phyloP scores from a whole-genome alignment of 2,888 invertebrate species.

The Azorinus chamasolen region DNA sequence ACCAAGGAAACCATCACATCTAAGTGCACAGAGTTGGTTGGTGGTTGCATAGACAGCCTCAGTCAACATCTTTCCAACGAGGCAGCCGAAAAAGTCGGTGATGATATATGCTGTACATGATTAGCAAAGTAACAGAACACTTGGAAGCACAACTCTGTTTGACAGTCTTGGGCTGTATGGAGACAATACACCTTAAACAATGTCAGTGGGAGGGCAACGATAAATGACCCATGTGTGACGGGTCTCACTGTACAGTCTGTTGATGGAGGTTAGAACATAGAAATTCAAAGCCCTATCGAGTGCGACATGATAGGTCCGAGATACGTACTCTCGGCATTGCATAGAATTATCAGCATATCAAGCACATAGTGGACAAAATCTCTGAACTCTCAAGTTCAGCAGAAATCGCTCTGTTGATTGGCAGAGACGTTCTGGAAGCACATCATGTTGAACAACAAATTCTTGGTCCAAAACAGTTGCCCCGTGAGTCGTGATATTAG shows the following conservation, averaged over 20 bases:
- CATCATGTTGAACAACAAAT: no score
- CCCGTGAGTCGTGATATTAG: constrained; percentile 20
- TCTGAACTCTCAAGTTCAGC: not conserved
- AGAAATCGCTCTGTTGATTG: constrained; percentile 11
- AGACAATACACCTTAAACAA: constrained; percentile 8
- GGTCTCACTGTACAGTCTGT: constrained; percentile 32
- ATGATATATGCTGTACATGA: constrained; percentile 13
- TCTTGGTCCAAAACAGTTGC: constrained; percentile 16
- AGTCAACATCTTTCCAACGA: constrained; percentile 40
- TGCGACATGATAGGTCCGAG: constrained; percentile 37
- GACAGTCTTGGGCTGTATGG: not conserved
- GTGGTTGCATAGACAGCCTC: constrained; percentile 14
- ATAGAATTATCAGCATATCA: not conserved
- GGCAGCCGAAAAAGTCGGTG: constrained; percentile 36
- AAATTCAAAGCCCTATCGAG: constrained; percentile 33
- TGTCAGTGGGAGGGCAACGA: constrained; percentile 20
- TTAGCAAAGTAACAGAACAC: constrained; percentile 5
- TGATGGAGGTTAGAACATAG: constrained; percentile 18
- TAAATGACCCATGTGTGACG: constrained; percentile 13
- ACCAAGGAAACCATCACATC: no score
- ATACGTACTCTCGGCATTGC: constrained; percentile 34
- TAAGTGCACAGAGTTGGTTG: no score
- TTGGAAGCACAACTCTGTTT: constrained; percentile 21
- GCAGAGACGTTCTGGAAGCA: no score
- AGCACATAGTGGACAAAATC: not conserved